phyloP scores from a whole-genome alignment of 1,140 invertebrate species.

The Heliconius eleuchia region DNA sequence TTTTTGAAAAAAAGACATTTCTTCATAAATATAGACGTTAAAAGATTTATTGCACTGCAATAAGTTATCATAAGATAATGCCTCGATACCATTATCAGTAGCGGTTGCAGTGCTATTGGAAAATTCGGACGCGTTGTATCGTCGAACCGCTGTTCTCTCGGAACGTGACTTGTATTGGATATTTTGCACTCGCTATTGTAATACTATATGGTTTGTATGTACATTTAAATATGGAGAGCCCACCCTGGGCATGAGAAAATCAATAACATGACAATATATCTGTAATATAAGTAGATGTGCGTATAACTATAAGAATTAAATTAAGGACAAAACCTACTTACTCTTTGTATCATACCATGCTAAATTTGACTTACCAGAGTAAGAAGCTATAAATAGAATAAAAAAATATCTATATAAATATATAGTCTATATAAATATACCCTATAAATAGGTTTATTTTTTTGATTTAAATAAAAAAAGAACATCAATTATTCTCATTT shows the following conservation, averaged over 20 bases:
- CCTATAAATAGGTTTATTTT: too few relatives aligned
- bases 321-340: too few relatives aligned
- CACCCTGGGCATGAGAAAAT: background rate
- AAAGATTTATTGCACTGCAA: background rate
- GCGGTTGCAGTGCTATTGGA: conserved; percentile 17
- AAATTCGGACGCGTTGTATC: conserved; percentile 17
- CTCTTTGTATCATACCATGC: too few relatives aligned
- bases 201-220: background rate
- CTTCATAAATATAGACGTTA: background rate
- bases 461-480: too few relatives aligned
- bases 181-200: background rate
- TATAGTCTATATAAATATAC: too few relatives aligned
- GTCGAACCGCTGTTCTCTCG: conserved; percentile 12
- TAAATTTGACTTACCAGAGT: too few relatives aligned
- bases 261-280: background rate
- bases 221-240: background rate
- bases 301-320: too few relatives aligned
- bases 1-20: background rate
- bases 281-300: background rate
- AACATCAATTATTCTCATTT: background rate
- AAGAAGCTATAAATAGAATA: too few relatives aligned
- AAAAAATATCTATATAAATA: too few relatives aligned
- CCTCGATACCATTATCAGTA: conserved; percentile 10
- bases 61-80: conserved; percentile 16
- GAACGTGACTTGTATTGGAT: conserved; percentile 23